Evolutionary conservation across 2,888 invertebrate species (phyloP), one percentile per base, ranked within the genome.

Genomic region (Nomada lathburiana): DNA sequence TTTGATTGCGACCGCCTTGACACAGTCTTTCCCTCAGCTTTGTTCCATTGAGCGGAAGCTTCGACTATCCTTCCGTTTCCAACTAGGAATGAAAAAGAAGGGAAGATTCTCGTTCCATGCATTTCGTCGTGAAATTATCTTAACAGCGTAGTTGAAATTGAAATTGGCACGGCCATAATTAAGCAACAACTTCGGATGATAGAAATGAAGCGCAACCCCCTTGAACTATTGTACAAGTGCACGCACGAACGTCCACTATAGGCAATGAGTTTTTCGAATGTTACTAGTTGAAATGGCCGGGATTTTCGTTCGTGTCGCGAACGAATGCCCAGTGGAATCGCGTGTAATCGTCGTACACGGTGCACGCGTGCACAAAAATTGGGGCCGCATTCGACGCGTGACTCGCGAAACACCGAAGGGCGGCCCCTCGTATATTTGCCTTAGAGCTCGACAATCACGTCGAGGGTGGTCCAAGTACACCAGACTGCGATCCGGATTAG

Each of bases 381-480:
- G 81, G 77, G 80, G 80, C 83, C 81, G 86, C 65, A 53, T 78
- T 76, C 76, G 53, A 71, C 80, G 83, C 73, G 78, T 76, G 76
- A 68, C 68, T 82, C 75, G 77, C 87, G 81, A 60, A 83, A 64
- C 75, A 63, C 69, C 29, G 3, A 59, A 76, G 85, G 87, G 79
- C 81, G 72, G 71, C 57, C 36, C 59, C 50, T 44, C 47, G 80
- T 16, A 3, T 92, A 89, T 93, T 92, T 92, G 91, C 90, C 89
- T 87, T 88, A 84, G 90, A 92, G 92, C 91, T 92, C 82, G 89
- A 88, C 91, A 92, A 92, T 90, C 91, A 91, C 90, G 90, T 84
- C 90, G 75, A 89, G 91, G 92, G 90, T 92, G 90, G 91, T 88
- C 89, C 87, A 83, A 78, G 82, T 77, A 72, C 85, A 76, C 79